Evolutionary conservation across 2,797 vertebrate genomes (phyloP).

Genomic region (Phrynocephalus guinanensis): DNA sequence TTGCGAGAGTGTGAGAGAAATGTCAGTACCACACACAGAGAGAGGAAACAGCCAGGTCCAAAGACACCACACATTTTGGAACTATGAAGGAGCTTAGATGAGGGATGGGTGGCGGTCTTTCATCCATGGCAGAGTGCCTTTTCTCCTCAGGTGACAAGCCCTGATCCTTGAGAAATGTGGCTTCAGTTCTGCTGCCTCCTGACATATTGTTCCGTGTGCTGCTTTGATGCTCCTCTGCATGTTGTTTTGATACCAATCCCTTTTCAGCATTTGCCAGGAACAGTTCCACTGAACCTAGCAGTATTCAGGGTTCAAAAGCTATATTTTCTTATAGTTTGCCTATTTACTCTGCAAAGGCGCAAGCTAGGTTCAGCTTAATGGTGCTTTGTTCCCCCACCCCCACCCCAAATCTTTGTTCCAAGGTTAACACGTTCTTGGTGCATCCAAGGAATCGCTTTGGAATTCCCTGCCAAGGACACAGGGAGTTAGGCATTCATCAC

Average conservation of each 20-base stretch:
- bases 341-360: background rate
- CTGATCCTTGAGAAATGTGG: conserved; percentile 9
- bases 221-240: conserved; percentile 19
- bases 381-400: background rate
- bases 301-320: conserved; percentile 5
- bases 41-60: conserved; percentile 15
- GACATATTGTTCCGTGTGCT: background rate
- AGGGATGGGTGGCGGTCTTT: background rate
- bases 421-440: conserved; percentile 35
- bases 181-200: conserved; percentile 30
- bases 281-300: conserved; percentile 24
- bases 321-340: background rate
- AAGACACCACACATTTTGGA: conserved; percentile 2
- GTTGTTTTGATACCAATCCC: conserved; percentile 37
- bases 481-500: conserved; percentile 47
- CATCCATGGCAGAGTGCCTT: conserved; percentile 14
- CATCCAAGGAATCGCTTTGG: conserved; percentile 29
- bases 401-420: background rate
- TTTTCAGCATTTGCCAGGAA: conserved; percentile 27
- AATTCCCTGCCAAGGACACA: conserved; percentile 19
- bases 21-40: conserved; percentile 10
- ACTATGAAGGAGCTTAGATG: background rate
- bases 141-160: conserved; percentile 36
- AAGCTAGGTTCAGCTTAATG: conserved; percentile 12
- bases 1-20: background rate